phyloP scores from a whole-genome alignment of 2,888 invertebrate genomes.

The Lomographa bimaculata region DNA sequence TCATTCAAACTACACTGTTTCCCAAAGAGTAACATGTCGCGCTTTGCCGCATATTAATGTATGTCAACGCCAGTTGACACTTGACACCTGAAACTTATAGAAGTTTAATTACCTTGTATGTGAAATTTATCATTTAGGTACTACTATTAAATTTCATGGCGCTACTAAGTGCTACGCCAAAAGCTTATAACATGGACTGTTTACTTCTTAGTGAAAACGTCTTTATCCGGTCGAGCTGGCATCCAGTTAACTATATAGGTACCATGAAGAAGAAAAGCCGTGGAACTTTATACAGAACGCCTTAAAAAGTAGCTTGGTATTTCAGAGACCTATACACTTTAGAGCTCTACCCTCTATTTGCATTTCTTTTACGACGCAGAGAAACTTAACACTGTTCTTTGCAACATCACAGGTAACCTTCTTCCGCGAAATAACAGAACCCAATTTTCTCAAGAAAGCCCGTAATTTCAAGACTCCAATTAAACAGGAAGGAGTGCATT shows the following conservation, averaged over 20 bases:
- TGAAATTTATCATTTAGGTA: too few relatives aligned
- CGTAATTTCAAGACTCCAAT: constrained; percentile 9
- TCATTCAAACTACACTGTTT: too few relatives aligned
- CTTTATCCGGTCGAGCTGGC: constrained; percentile 49
- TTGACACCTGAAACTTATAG: too few relatives aligned
- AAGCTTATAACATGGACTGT: constrained; percentile 34
- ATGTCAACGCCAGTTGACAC: too few relatives aligned
- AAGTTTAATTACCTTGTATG: too few relatives aligned
- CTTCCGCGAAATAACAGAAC: constrained; percentile 10
- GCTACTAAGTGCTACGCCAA: constrained; percentile 14
- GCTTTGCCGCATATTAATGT: too few relatives aligned
- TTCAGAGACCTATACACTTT: constrained; percentile 43
- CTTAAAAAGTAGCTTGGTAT: constrained; percentile 48
- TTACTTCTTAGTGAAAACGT: constrained; percentile 39
- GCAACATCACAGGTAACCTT: constrained; percentile 24
- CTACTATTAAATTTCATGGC: too few relatives aligned
- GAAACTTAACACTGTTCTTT: constrained; percentile 25
- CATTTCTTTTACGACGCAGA: constrained; percentile 41
- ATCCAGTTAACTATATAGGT: constrained; percentile 37
- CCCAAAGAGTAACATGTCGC: too few relatives aligned
- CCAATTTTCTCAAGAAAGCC: constrained; percentile 7
- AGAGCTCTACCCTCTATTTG: constrained; percentile 44
- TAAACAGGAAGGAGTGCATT: constrained; percentile 11
- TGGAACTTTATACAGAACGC: constrained; percentile 51
- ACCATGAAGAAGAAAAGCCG: constrained; percentile 38